phyloP scores from a whole-genome alignment of 1,140 invertebrate genomes.

The Ladona fulva region DNA sequence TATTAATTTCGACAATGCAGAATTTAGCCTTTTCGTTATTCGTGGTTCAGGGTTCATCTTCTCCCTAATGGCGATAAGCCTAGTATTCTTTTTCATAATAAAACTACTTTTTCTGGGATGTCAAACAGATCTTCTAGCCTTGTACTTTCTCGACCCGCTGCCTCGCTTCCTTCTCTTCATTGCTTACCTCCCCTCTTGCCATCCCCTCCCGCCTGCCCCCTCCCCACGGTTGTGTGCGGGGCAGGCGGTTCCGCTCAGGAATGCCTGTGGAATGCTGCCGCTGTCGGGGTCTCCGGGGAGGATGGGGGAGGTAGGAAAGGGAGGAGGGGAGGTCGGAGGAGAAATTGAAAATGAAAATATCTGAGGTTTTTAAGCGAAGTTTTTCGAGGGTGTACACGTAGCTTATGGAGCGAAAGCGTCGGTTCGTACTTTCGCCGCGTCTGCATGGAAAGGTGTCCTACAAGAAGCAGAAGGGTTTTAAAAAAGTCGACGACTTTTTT shows the following conservation, averaged over 20 bases:
- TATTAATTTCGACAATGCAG: no score
- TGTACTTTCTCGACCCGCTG: neutral
- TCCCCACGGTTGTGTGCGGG: neutral
- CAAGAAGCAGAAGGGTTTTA: no score
- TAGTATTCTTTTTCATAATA: no score
- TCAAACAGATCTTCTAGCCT: neutral
- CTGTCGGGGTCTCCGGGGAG: neutral
- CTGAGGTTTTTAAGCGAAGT: neutral
- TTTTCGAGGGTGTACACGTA: no score
- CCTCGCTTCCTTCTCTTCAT: neutral
- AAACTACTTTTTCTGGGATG: no score
- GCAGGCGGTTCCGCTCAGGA: neutral
- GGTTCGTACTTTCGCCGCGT: no score
- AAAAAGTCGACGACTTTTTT: no score
- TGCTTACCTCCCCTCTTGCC: neutral
- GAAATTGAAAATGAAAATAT: conserved; percentile 11
- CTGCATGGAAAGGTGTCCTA: no score
- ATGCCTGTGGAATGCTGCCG: neutral
- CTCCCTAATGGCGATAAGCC: no score
- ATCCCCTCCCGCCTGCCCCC: neutral
- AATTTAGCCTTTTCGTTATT: no score
- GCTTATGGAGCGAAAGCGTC: no score
- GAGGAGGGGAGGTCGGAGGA: neutral
- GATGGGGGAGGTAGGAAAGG: neutral
- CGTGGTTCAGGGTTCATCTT: no score